Evolutionary conservation across 2,888 invertebrate genomes (phyloP).

Genomic region (Lepetodrilus schrolli): DNA sequence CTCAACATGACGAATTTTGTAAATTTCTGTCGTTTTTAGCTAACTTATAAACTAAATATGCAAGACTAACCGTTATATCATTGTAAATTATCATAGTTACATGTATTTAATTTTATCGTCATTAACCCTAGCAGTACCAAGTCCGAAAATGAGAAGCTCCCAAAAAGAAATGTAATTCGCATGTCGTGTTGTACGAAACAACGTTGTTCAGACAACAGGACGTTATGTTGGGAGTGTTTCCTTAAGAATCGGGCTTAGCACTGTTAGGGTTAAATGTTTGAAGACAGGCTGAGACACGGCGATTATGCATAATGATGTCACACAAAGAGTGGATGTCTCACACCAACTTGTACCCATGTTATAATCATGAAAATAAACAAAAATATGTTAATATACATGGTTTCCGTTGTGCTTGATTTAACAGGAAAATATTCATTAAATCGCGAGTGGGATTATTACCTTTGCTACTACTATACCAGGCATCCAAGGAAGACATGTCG

Average conservation of each 20-base stretch:
- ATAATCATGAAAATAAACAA: constrained; percentile 29
- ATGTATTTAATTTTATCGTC: constrained; percentile 29
- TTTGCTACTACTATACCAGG: too few relatives aligned
- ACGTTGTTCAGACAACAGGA: too few relatives aligned
- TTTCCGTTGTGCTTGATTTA: background rate
- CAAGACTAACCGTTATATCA: constrained; percentile 26
- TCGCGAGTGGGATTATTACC: too few relatives aligned
- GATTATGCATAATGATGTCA: constrained; percentile 22
- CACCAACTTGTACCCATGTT: constrained; percentile 21
- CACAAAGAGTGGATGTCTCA: background rate
- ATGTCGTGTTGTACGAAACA: too few relatives aligned
- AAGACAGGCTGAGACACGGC: background rate
- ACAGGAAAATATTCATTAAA: too few relatives aligned
- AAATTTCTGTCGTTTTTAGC: constrained; percentile 29
- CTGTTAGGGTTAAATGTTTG: background rate
- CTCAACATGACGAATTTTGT: constrained; percentile 19
- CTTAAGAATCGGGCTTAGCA: background rate
- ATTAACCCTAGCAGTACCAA: background rate
- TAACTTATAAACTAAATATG: constrained; percentile 27
- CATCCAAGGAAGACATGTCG: too few relatives aligned
- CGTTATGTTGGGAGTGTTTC: background rate
- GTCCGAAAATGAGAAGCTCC: background rate
- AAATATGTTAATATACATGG: constrained; percentile 29
- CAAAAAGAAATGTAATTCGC: background rate
- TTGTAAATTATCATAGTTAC: constrained; percentile 29